Conservation (phyloP, 2,888 invertebrate species). For the Bombyx huttoni region DNA sequence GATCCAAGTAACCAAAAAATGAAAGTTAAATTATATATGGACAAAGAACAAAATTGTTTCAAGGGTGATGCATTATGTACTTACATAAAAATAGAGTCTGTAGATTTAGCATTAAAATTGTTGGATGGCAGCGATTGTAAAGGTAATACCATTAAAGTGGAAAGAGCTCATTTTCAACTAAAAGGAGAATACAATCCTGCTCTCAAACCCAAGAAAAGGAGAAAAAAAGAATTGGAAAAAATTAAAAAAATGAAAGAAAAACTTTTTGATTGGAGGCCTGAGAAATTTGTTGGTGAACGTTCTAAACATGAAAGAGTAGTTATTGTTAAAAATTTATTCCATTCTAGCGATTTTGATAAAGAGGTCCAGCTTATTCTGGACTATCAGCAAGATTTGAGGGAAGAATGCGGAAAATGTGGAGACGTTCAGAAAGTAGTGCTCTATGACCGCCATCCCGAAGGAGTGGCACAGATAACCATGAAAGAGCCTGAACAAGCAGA, state of each 20-base stretch:
- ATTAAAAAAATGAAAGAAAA: conserved; percentile 93
- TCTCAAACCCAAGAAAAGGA: conserved; percentile 91
- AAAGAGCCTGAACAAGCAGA: conserved; percentile 93
- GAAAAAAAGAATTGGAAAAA: conserved; percentile 91
- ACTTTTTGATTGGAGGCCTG: conserved; percentile 97
- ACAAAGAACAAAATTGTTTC: conserved; percentile 80
- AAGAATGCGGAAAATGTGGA: conserved; percentile 92
- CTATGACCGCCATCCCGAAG: conserved; percentile 94
- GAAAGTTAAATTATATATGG: conserved; percentile 93
- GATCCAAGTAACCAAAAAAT: conserved; percentile 85
- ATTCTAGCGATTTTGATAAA: conserved; percentile 88
- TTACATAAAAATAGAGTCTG: conserved; percentile 97
- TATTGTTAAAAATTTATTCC: conserved; percentile 94
- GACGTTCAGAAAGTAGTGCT: conserved; percentile 91
- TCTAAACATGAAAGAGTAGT: conserved; percentile 92
- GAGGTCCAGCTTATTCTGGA: conserved; percentile 92
- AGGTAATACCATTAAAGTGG: conserved; percentile 87
- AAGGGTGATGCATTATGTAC: conserved; percentile 98
- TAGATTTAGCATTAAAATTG: conserved; percentile 90
- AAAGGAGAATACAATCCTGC: conserved; percentile 95
- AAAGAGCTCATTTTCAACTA: conserved; percentile 93
- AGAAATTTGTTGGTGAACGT: conserved; percentile 88
- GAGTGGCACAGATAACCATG: conserved; percentile 94
- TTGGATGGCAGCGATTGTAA: conserved; percentile 89
- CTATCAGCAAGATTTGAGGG: conserved; percentile 90